A percentile compares a stretch with the other conserved stretches of the same genome.
These are phyloP conservation scores for Cryptoblepharus egeriae DNA, from an alignment of 2,797 vertebrate species.

Conservation along the genomic window DNA sequence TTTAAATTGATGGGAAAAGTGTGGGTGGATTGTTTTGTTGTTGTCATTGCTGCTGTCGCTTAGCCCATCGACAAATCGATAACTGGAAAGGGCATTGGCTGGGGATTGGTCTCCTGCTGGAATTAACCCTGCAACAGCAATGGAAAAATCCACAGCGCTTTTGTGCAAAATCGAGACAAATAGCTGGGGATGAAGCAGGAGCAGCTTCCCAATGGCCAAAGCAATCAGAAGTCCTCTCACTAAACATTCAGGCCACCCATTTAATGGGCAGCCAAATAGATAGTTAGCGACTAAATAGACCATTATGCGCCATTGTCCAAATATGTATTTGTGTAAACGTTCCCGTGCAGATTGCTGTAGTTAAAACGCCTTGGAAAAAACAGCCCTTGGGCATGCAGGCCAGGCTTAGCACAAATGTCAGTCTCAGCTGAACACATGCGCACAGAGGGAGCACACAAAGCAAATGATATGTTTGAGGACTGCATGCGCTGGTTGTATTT, in stretches of 20 bases:
- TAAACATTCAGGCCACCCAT: conserved; percentile 13
- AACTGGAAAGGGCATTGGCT: conserved; percentile 3
- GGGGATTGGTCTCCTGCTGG: not conserved
- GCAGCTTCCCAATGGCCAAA: conserved; percentile 44
- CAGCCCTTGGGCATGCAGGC: not conserved
- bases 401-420: not conserved
- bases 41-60: not conserved
- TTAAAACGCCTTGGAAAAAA: conserved; percentile 15
- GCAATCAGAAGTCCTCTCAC: conserved; percentile 30
- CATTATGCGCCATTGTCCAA: conserved; percentile 41
- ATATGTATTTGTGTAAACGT: conserved; percentile 36
- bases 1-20: not conserved
- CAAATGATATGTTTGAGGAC: not conserved
- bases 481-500: not conserved
- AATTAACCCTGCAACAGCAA: not conserved
- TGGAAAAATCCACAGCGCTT: conserved; percentile 26
- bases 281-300: conserved; percentile 42
- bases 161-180: conserved; percentile 39
- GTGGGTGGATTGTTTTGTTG: not conserved
- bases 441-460: not conserved
- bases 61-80: conserved; percentile 1
- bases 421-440: not conserved
- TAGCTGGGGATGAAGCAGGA: not conserved
- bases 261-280: conserved; percentile 49
- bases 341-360: not conserved